Conservation (phyloP, 2,797 vertebrate species). For the Tragopan temminckii region DNA sequence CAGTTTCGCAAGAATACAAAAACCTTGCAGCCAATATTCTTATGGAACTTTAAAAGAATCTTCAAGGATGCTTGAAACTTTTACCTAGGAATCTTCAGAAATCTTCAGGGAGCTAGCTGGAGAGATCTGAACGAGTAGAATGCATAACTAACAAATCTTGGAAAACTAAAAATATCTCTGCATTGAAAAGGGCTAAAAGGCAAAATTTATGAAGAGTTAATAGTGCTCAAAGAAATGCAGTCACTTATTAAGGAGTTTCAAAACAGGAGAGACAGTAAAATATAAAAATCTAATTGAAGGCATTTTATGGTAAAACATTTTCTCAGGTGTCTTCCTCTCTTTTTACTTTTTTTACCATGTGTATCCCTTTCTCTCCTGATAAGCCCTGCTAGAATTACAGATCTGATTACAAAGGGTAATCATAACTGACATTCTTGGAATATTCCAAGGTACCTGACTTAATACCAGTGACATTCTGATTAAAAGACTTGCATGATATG, state of each 20-base stretch:
- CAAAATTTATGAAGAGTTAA: neutral
- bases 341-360: neutral
- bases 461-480: neutral
- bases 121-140: neutral
- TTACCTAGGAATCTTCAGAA: neutral
- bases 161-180: neutral
- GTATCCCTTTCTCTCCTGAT: neutral
- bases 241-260: neutral
- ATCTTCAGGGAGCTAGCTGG: neutral
- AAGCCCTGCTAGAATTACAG: neutral
- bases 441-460: neutral
- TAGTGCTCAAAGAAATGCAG: neutral
- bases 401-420: neutral
- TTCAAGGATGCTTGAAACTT: neutral
- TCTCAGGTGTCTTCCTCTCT: neutral
- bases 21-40: neutral
- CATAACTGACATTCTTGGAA: neutral
- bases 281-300: neutral
- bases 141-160: neutral
- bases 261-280: neutral
- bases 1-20: neutral
- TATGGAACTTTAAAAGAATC: neutral
- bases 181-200: neutral
- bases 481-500: neutral
- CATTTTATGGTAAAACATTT: neutral